These are phyloP conservation scores for Periophthalmus magnuspinnatus DNA, from an alignment of 2,797 vertebrate genomes.

Conservation along the genomic window DNA sequence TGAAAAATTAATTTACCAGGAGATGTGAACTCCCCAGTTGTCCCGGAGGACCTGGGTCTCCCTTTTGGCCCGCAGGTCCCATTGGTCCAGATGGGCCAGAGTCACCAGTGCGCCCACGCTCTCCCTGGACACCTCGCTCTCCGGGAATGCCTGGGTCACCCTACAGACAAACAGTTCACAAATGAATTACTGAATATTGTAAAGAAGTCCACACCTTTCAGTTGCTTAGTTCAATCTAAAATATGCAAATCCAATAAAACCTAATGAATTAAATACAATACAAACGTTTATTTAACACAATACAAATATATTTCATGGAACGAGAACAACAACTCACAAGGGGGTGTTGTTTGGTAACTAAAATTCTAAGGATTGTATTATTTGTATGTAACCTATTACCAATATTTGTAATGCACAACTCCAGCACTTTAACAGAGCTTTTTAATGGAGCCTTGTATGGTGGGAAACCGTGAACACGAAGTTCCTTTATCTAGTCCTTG, in stretches of 20 bases:
- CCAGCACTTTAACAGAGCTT: slow-evolving; percentile 51
- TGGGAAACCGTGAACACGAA: slow-evolving; percentile 38
- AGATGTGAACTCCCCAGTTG: slow-evolving; percentile 73
- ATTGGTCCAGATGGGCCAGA: slow-evolving; percentile 79
- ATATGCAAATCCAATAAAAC: too few species aligned
- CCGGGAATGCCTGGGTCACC: slow-evolving; percentile 96
- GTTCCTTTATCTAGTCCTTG: slow-evolving; percentile 61
- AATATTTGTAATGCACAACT: slow-evolving; percentile 54
- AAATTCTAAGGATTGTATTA: slow-evolving; percentile 17
- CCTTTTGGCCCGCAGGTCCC: slow-evolving; percentile 83
- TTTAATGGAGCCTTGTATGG: slow-evolving; percentile 53
- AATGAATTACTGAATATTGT: background rate
- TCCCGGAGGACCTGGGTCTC: slow-evolving; percentile 84
- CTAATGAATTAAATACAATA: too few species aligned
- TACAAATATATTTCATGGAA: too few species aligned
- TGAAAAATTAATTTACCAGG: slow-evolving; percentile 71
- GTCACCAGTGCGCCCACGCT: slow-evolving; percentile 87
- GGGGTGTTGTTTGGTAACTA: slow-evolving; percentile 13
- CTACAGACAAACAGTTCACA: slow-evolving; percentile 62
- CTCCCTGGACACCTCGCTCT: slow-evolving; percentile 92
- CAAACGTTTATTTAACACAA: too few species aligned
- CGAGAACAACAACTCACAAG: slow-evolving; percentile 10
- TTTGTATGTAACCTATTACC: background rate
- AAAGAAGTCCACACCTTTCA: background rate
- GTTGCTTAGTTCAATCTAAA: too few species aligned